Evolutionary conservation across 2,888 invertebrate genomes (phyloP).

Genomic region (Cabera pusaria): DNA sequence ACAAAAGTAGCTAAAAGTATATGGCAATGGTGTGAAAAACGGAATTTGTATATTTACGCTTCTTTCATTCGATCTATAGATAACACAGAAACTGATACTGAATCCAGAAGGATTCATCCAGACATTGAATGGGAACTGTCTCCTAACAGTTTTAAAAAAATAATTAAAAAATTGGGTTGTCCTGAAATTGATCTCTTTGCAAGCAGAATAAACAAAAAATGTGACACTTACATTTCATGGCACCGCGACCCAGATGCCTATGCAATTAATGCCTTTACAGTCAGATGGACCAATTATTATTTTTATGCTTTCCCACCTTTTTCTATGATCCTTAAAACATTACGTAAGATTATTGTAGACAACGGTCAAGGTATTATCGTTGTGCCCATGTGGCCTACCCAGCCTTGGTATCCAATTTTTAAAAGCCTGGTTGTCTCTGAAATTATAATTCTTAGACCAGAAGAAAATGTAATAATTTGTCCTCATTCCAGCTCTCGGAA

Average conservation of each 20-base stretch:
- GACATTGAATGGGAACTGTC: constrained; percentile 9
- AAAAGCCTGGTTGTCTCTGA: background rate
- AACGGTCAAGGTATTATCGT: constrained; percentile 3
- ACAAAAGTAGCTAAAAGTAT: background rate
- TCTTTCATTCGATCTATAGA: constrained; percentile 3
- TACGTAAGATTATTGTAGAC: constrained; percentile 7
- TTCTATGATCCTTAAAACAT: constrained; percentile 6
- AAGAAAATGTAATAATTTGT: background rate
- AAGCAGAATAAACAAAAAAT: constrained; percentile 1
- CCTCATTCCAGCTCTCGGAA: background rate
- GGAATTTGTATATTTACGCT: background rate
- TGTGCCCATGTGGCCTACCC: constrained; percentile 4
- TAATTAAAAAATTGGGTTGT: background rate
- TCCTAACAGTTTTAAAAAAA: background rate
- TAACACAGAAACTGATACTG: constrained; percentile 2
- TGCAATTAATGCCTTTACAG: constrained; percentile 6
- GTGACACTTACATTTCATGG: constrained; percentile 3
- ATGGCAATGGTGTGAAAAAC: constrained; percentile 9
- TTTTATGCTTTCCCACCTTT: constrained; percentile 9
- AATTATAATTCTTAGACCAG: background rate
- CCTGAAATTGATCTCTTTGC: constrained; percentile 3
- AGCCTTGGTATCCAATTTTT: constrained; percentile 11
- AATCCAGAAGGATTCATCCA: constrained; percentile 4
- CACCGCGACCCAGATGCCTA: constrained; percentile 5
- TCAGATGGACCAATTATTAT: constrained; percentile 2